A percentile compares a stretch with the other conserved stretches of the same genome.
phyloP scores from a whole-genome alignment of 2,888 invertebrate genomes.

The Sthenelais limicola region DNA sequence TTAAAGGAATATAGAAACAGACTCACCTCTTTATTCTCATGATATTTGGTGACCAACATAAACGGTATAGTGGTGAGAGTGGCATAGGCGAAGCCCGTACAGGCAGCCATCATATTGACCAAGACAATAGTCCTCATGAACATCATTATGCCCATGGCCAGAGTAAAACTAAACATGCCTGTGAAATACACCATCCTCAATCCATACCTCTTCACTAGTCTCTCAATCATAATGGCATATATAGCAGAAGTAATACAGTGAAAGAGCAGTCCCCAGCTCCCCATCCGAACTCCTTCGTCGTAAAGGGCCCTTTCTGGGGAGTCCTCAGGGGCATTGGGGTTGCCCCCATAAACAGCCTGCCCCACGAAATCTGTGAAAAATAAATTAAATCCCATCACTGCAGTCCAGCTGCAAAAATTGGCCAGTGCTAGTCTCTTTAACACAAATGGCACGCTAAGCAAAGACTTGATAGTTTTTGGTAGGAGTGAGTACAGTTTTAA shows the following conservation, averaged over 20 bases:
- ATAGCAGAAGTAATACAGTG: conserved; percentile 80
- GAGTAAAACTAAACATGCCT: conserved; percentile 77
- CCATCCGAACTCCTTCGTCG: conserved; percentile 94
- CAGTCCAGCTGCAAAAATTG: conserved; percentile 98
- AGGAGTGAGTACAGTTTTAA: conserved; percentile 43
- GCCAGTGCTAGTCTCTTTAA: conserved; percentile 90
- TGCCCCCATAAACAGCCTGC: conserved; percentile 89
- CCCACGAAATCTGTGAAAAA: conserved; percentile 98
- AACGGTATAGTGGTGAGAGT: conserved; percentile 98
- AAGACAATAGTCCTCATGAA: conserved; percentile 84
- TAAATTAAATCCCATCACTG: conserved; percentile 94
- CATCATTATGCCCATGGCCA: conserved; percentile 86
- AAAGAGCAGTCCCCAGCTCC: conserved; percentile 96
- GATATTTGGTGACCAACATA: conserved; percentile 93
- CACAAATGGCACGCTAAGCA: conserved; percentile 84
- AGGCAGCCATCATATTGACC: conserved; percentile 86
- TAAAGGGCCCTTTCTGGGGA: conserved; percentile 75
- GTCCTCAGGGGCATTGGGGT: conserved; percentile 77
- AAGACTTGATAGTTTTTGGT: conserved; percentile 52
- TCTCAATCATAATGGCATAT: conserved; percentile 91
- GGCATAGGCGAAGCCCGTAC: conserved; percentile 96
- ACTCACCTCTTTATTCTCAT: conserved; percentile 88
- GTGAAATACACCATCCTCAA: conserved; percentile 63
- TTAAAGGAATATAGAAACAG: not conserved
- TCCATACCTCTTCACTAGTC: conserved; percentile 80